Evolutionary conservation across 2,888 invertebrate species (phyloP), one percentile per base, ranked within the genome.

Genomic region (Altica lythri): DNA sequence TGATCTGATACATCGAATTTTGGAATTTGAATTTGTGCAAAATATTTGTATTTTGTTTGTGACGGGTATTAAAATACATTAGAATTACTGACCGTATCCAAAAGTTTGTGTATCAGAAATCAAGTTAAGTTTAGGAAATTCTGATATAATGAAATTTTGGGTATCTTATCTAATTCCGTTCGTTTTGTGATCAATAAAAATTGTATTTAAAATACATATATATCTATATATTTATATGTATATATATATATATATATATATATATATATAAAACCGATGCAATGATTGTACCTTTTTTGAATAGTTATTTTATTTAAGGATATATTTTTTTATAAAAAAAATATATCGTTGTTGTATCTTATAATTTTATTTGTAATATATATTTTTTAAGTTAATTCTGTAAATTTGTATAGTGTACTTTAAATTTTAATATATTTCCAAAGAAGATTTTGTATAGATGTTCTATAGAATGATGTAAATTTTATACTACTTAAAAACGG

Each of bases 21-120:
- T 22, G 25, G 37, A 49, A 29, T 13, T 9, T 17, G 34, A 45
- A 29, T 55, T 50, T 59, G 47, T 53, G 59, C 57, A 57, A 55
- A 59, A 55, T 58, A 55, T 53, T 49, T 48, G 59, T 53, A 63
- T 62, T 68, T 63, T 62, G 61, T 64, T 57, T 51, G 50, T 73
- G 66, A 76, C 76, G 76, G 76, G 75, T 76, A 76, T 76, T 75
- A 73, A 71, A 69, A 66, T 72, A 72, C 67, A 68, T 64, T 72
- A 57, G 53, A 62, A 46, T 57, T 58, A 58, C 19, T 49, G 30
- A 18, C 16, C n/a, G 12, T 32, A 16, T 49, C 22, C 16, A 16
- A 38, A 40, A n/a, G n/a, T 22, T 22, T 42, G n/a, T 17, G 14
- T n/a, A 32, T 40, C 40, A 13, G 13, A 12, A 12, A 40, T 32